phyloP scores from a whole-genome alignment of 2,113 vertebrate species.

The Amphiprion percula region DNA sequence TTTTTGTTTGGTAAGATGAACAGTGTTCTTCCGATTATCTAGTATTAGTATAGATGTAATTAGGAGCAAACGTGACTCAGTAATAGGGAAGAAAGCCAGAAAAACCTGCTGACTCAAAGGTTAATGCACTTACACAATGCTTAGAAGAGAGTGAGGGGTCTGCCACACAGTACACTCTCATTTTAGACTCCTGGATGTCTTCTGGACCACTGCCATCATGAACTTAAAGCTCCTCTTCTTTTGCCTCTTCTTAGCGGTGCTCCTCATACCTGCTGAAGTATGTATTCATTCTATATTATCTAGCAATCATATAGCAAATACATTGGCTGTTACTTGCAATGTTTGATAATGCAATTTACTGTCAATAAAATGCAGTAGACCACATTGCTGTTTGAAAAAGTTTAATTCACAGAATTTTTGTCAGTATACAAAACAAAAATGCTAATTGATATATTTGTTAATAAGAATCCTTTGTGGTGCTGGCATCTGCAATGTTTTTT shows the following conservation, averaged over 20 bases:
- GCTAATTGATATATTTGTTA: background rate
- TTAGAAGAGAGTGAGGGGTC: slow-evolving; percentile 33
- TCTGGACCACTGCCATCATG: slow-evolving; percentile 72
- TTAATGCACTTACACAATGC: slow-evolving; percentile 54
- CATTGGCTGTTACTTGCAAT: background rate
- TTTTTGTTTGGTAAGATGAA: background rate
- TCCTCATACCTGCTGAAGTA: slow-evolving; percentile 81
- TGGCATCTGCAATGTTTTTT: background rate
- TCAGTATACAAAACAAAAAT: too few relatives aligned
- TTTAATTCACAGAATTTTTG: background rate
- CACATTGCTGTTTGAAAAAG: slow-evolving; percentile 7
- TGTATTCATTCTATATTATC: slow-evolving; percentile 40
- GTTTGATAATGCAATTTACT: slow-evolving; percentile 14
- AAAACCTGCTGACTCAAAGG: slow-evolving; percentile 58
- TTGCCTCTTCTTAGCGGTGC: slow-evolving; percentile 67
- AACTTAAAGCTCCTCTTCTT: slow-evolving; percentile 77
- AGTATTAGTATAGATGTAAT: background rate
- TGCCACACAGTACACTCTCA: slow-evolving; percentile 24
- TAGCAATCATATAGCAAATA: slow-evolving; percentile 4
- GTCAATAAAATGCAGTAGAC: slow-evolving; percentile 24
- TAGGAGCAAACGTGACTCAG: slow-evolving; percentile 51
- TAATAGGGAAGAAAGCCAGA: slow-evolving; percentile 25
- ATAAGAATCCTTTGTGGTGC: background rate
- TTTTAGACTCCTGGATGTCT: slow-evolving; percentile 44
- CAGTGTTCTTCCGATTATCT: background rate